Evolutionary conservation across 1,140 invertebrate species (phyloP), one percentile per base, ranked within the genome.

Genomic region (Matsumurasca onukii): DNA sequence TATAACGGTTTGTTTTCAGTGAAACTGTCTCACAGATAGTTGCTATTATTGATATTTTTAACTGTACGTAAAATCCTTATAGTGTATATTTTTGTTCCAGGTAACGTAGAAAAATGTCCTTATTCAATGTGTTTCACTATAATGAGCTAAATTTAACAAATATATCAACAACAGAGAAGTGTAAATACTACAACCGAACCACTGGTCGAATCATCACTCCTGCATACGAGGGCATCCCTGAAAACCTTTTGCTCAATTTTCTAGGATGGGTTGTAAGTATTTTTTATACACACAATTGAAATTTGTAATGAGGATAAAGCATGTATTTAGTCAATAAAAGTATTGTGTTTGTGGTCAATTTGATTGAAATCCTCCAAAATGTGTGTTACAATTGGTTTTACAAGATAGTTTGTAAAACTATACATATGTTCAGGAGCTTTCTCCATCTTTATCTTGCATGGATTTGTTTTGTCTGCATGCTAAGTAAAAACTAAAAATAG

Each of bases 241-340:
- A 95, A 76, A 96, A 93, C 70, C 83, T 97, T 25, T 83, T 94
- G 64, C 78, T 96, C 3, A 97, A 96, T 80, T 79, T 91, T 68
- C 81, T 92, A 70, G 88, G 86, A 69, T 95, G 92, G 89, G 71
- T 89, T 75, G 86, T 88, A 79, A 83, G 83, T 79, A 34, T 51
- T 63, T 52, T 61, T 20, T 13, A 29, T 45, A 52, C 27, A 62
- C 45, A 15, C 5, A 12, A 39, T 57, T 34, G 25, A 25, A 30
- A 65, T 67, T 67, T 3, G 5, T 67, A 12, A 12, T 22, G n/a
- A 68, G 12, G 3, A 3, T 9, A 65, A 52, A n/a, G 59, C 20
- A 68, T 70, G 15, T 48, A 48, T 15, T 1, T 51, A 51, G 31
- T 12, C 2, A 29, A 29, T 31, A 22, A 57, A 17, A 9, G 52